Conservation (phyloP, 2,888 invertebrate genomes). For the Chirona hameri region DNA sequence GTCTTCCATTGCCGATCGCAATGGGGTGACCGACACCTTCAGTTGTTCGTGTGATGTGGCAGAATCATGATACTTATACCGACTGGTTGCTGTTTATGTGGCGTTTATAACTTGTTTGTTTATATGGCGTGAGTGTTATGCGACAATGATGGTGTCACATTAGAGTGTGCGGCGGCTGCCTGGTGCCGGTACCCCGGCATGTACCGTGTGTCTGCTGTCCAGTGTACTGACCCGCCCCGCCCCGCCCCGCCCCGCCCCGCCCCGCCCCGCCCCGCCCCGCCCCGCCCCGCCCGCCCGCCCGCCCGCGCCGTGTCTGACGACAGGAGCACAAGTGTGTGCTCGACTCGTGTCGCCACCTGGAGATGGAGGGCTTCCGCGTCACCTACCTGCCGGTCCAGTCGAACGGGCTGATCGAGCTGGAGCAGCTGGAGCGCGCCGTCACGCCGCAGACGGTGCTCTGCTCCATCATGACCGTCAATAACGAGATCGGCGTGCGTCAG, state of each 20-base stretch:
- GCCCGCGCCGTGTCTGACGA: constrained; percentile 35
- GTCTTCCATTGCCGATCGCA: too few relatives aligned
- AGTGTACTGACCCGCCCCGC: not conserved
- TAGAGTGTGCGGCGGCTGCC: too few relatives aligned
- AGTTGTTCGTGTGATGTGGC: too few relatives aligned
- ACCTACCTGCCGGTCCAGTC: constrained; percentile 89
- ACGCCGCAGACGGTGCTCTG: constrained; percentile 88
- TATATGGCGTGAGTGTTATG: too few relatives aligned
- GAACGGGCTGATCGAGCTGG: constrained; percentile 75
- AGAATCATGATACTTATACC: too few relatives aligned
- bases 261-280: not conserved
- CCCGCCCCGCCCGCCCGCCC: too few relatives aligned
- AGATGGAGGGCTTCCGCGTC: constrained; percentile 89
- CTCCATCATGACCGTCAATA: constrained; percentile 96
- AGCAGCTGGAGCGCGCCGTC: constrained; percentile 73
- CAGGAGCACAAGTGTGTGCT: constrained; percentile 99
- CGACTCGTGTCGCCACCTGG: constrained; percentile 92
- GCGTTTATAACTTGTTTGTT: too few relatives aligned
- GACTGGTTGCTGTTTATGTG: too few relatives aligned
- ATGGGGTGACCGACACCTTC: too few relatives aligned
- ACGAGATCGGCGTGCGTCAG: constrained; percentile 96
- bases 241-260: not conserved
- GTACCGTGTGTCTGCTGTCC: not conserved
- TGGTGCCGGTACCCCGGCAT: too few relatives aligned
- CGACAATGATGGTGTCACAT: too few relatives aligned